phyloP scores from a whole-genome alignment of 2,888 invertebrate genomes.

The Drosophila nigricruria region DNA sequence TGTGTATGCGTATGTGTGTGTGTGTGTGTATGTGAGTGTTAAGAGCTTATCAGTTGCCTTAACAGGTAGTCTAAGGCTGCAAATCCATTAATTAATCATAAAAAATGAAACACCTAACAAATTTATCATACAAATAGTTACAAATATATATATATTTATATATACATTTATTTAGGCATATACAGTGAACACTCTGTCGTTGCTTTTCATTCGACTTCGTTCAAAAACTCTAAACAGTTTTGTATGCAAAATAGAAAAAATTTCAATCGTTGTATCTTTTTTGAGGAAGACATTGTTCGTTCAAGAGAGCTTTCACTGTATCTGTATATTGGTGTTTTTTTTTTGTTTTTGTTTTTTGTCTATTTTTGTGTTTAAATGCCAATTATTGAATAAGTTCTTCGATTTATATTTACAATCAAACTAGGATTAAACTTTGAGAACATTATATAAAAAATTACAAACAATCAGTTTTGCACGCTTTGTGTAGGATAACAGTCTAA shows the following conservation, averaged over 20 bases:
- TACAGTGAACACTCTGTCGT: not conserved
- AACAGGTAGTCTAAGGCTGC: not conserved
- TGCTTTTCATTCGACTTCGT: not conserved
- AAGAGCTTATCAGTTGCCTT: slow-evolving; percentile 17
- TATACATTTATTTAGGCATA: not conserved
- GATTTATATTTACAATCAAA: slow-evolving; percentile 47
- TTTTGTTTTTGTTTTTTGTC: not conserved
- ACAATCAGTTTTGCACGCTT: slow-evolving; percentile 39
- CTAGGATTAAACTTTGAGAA: slow-evolving; percentile 40
- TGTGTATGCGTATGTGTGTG: not conserved
- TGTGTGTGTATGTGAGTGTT: not conserved
- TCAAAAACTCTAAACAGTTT: too few relatives aligned
- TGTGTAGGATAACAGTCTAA: slow-evolving; percentile 43
- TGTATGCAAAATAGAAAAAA: slow-evolving; percentile 1
- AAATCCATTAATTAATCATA: slow-evolving; percentile 4
- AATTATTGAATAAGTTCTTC: slow-evolving; percentile 25
- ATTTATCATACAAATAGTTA: not conserved
- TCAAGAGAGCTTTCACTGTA: not conserved
- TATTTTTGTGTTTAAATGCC: slow-evolving; percentile 7
- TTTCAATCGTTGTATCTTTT: not conserved
- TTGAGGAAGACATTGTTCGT: not conserved
- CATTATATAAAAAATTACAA: slow-evolving; percentile 38
- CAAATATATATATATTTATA: not conserved
- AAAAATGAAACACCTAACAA: not conserved
- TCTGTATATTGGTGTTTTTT: not conserved